Evolutionary conservation across 1,140 invertebrate genomes (phyloP).

Genomic region (Drosophila navojoa): DNA sequence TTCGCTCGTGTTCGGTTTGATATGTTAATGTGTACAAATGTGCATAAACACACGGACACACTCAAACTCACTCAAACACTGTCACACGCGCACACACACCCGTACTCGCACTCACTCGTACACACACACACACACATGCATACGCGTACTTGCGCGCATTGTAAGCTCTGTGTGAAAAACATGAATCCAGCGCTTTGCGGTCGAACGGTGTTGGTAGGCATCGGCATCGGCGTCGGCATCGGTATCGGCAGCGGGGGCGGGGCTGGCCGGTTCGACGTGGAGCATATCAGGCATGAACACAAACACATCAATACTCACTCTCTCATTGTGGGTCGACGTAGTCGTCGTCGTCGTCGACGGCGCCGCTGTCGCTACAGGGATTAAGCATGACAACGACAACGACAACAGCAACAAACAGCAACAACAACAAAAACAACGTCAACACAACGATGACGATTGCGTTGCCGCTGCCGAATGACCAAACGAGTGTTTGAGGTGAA

Average conservation of each 20-base stretch:
- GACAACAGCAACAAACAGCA: slow-evolving; percentile 34
- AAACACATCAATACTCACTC: slow-evolving; percentile 48
- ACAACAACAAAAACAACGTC: slow-evolving; percentile 46
- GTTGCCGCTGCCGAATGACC: slow-evolving; percentile 49
- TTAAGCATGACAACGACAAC: slow-evolving; percentile 70
- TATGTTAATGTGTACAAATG: slow-evolving; percentile 74
- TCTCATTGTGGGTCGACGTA: slow-evolving; percentile 46
- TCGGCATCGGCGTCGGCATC: slow-evolving; percentile 19
- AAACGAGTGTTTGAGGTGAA: slow-evolving; percentile 62
- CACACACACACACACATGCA: not conserved
- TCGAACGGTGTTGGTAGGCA: slow-evolving; percentile 51
- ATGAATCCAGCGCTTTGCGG: slow-evolving; percentile 79
- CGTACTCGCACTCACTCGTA: not conserved
- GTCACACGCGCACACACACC: not conserved
- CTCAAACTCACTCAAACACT: not conserved
- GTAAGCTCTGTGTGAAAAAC: slow-evolving; percentile 82
- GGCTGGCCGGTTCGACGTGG: slow-evolving; percentile 11
- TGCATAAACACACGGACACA: slow-evolving; percentile 23
- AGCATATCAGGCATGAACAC: slow-evolving; percentile 65
- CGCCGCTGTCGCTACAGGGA: slow-evolving; percentile 67
- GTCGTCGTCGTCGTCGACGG: slow-evolving; percentile 39
- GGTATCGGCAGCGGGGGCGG: slow-evolving; percentile 13
- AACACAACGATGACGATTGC: slow-evolving; percentile 69
- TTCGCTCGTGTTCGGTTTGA: slow-evolving; percentile 66
- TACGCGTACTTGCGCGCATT: slow-evolving; percentile 43